Conservation (phyloP, 2,113 vertebrate species). For the Brevimyrus niger region DNA sequence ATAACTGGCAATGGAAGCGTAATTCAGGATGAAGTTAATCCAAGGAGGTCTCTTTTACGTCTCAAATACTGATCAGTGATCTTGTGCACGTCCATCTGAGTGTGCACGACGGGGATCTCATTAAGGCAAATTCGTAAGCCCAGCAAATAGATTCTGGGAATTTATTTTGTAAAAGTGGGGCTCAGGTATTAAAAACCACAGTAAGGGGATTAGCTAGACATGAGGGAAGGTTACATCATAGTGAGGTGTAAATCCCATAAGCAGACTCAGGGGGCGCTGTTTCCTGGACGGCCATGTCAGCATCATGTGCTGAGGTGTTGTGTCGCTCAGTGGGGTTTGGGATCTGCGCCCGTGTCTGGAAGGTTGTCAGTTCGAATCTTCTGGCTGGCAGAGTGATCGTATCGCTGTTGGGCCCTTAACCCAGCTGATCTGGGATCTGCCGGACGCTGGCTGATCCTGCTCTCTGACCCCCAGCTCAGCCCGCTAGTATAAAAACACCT, state of each 20-base stretch:
- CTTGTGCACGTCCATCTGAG: not conserved
- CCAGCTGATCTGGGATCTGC: not conserved
- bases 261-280: not conserved
- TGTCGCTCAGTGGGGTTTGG: not conserved
- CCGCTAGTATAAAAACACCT: not conserved
- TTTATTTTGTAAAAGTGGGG: not conserved
- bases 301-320: not conserved
- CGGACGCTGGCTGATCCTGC: not conserved
- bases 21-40: not conserved
- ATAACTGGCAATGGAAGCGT: not conserved
- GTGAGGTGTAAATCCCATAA: not conserved
- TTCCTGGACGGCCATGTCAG: not conserved
- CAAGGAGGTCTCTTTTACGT: not conserved
- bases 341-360: not conserved
- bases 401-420: not conserved
- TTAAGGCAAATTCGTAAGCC: not conserved
- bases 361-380: not conserved
- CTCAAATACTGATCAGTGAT: not conserved
- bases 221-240: not conserved
- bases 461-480: not conserved
- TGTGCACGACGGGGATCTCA: not conserved
- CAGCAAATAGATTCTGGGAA: not conserved
- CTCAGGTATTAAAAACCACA: not conserved
- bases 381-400: not conserved
- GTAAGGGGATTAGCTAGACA: not conserved